Conservation (phyloP, 2,888 invertebrate species). For the Isoperla grammatica region DNA sequence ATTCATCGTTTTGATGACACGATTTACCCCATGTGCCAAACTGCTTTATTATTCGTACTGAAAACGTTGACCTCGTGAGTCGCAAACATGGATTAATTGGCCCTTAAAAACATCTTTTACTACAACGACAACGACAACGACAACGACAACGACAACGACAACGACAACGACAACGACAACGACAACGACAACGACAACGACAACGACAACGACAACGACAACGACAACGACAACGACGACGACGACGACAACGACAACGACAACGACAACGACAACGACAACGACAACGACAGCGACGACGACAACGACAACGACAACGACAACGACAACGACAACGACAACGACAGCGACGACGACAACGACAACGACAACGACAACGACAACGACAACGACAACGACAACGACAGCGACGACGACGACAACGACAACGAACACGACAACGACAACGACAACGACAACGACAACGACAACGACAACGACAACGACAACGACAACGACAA, state of each 20-base stretch:
- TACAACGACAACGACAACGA: background rate
- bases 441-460: constrained; percentile 15
- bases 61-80: too few species aligned
- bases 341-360: too few species aligned
- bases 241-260: constrained; percentile 1
- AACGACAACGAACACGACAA: too few species aligned
- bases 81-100: constrained; percentile 6
- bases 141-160: background rate
- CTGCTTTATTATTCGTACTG: too few species aligned
- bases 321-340: background rate
- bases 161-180: background rate
- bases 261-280: constrained; percentile 20
- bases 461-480: background rate
- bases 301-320: background rate
- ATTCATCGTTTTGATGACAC: too few species aligned
- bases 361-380: constrained; percentile 4
- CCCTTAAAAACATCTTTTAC: constrained; percentile 12
- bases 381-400: constrained; percentile 14
- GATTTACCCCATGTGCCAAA: too few species aligned
- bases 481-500: constrained; percentile 24
- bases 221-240: background rate
- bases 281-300: constrained; percentile 11
- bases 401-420: too few species aligned
- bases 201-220: too few species aligned
- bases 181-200: background rate